Percentiles rank a stretch among this genome's conserved stretches.
phyloP scores from a whole-genome alignment of 2,113 vertebrate genomes.

The Nannospalax galili region DNA sequence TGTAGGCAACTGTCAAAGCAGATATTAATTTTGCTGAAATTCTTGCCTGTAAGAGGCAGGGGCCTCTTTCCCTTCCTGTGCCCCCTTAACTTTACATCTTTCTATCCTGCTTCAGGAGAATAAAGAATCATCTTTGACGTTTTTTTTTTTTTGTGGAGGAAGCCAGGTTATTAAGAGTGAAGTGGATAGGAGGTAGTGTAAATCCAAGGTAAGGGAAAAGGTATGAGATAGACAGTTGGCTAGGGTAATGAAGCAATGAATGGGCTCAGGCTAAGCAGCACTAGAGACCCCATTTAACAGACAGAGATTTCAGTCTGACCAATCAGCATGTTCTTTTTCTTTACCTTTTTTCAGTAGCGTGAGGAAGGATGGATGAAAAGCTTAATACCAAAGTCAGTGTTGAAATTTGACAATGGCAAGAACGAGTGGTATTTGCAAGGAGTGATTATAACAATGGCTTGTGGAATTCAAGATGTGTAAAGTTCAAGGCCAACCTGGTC shows the following conservation, averaged over 20 bases:
- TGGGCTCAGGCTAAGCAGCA: not conserved
- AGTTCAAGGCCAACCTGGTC: too few relatives aligned
- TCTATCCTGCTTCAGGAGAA: not conserved
- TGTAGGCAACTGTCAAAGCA: not conserved
- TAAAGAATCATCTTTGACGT: conserved; percentile 27
- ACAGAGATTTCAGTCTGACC: not conserved
- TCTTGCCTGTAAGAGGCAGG: not conserved
- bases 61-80: not conserved
- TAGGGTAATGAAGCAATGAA: not conserved
- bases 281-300: not conserved
- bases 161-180: conserved; percentile 13
- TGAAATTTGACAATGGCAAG: conserved; percentile 51
- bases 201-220: conserved; percentile 10
- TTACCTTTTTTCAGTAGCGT: not conserved
- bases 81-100: not conserved
- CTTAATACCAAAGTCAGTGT: not conserved
- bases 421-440: not conserved
- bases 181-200: not conserved
- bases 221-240: conserved; percentile 7
- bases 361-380: conserved; percentile 8
- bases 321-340: not conserved
- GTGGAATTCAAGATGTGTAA: not conserved
- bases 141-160: conserved; percentile 19
- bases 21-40: not conserved
- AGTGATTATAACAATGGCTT: not conserved